A percentile compares a stretch with the other conserved stretches of the same genome.
Conservation (phyloP, 2,888 invertebrate genomes). For the Apotomis turbidana region DNA sequence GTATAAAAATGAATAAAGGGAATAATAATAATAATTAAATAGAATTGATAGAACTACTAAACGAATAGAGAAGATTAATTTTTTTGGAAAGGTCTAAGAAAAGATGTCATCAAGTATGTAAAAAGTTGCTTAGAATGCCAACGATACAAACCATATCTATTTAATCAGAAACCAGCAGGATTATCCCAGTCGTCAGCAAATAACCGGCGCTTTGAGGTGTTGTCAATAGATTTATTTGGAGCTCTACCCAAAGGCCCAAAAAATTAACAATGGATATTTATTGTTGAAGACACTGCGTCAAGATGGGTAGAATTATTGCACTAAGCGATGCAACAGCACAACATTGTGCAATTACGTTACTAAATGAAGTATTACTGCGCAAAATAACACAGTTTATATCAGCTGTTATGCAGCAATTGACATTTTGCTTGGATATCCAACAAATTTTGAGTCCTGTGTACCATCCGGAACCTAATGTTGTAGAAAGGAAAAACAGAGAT, state of each 20-base stretch:
- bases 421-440: slow-evolving; percentile 23
- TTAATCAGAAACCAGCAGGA: slow-evolving; percentile 9
- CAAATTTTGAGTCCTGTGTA: slow-evolving; percentile 28
- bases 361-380: slow-evolving; percentile 56
- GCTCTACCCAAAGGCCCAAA: not conserved
- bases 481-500: slow-evolving; percentile 33
- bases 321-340: slow-evolving; percentile 47
- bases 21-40: too few relatives aligned
- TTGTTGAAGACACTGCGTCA: slow-evolving; percentile 47
- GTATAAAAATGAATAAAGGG: too few relatives aligned
- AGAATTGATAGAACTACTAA: too few relatives aligned
- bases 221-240: slow-evolving; percentile 6
- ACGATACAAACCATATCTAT: not conserved
- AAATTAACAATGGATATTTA: slow-evolving; percentile 44
- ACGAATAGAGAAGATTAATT: too few relatives aligned
- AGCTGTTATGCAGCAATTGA: slow-evolving; percentile 37
- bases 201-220: not conserved
- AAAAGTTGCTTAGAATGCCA: slow-evolving; percentile 3
- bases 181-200: not conserved
- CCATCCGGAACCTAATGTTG: slow-evolving; percentile 32
- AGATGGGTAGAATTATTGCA: slow-evolving; percentile 49
- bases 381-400: slow-evolving; percentile 49
- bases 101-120: not conserved
- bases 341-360: slow-evolving; percentile 48
- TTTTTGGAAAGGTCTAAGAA: not conserved